Base-by-base conservation (phyloP, 2,113 vertebrate genomes). In the Cephalophus harveyi region DNA sequence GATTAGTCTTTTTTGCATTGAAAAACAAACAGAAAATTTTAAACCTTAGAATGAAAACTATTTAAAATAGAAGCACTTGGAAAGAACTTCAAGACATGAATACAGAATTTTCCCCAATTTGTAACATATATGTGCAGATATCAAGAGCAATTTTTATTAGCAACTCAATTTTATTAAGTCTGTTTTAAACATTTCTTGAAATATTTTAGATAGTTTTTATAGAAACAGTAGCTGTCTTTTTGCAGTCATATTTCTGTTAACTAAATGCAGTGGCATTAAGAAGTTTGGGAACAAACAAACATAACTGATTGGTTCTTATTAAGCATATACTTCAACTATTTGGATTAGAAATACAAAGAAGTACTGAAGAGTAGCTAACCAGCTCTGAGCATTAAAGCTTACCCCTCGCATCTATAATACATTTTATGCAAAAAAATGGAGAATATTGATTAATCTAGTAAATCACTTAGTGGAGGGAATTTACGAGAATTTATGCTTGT, bases 161-260 rank as follows among this genome's bases (percentile, higher is more conserved):
- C 76, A 78, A 71, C 25, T 94, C 19, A 79, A 16, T 91, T 93
- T 54, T 84, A 59, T 30, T 81, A 30, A 95, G 15, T 79, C 6
- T 48, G 4, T 95, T 83, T 55, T 85, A 95, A 95, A 59, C 84
- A 94, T 89, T 94, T 52, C 93, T 91, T 55, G 71, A 96, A 95
- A 52, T 78, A 95, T 89, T 94, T 52, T 28, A 79, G 94, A 91
- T 88, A 82, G 60, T 84, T 94, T 74, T 88, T 84, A 10, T 48
- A 81, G 83, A 95, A 88, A 91, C 3, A 84, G 16, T 30, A 59
- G 33, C 36, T 93, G 25, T 92, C 46, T 90, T 94, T 91, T 59
- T 88, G n/a, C 3, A 96, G n/a, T 84, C 43, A 10, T 87, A 71
- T 79, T 92, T 90, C 62, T 92, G 46, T 57, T 94, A 89, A 86